phyloP scores from a whole-genome alignment of 2,888 invertebrate genomes.

The Phrixothrix hirtus region DNA sequence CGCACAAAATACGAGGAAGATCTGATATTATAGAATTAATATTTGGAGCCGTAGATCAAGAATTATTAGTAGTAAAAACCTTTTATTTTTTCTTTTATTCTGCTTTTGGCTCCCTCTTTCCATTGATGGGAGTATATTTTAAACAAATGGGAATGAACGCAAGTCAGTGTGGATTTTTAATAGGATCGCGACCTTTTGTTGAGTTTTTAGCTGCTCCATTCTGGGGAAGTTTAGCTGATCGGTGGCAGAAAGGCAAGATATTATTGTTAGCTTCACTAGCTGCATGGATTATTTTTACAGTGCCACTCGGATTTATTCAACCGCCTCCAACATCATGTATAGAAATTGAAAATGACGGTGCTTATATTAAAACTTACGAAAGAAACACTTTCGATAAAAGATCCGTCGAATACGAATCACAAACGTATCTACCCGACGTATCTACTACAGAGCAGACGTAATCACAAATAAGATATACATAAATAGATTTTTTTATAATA shows the following conservation, averaged over 20 bases:
- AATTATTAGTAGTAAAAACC: slow-evolving; percentile 91
- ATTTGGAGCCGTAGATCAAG: slow-evolving; percentile 83
- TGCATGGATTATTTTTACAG: slow-evolving; percentile 96
- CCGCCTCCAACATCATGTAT: slow-evolving; percentile 92
- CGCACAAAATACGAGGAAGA: slow-evolving; percentile 86
- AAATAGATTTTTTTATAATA: too few relatives aligned
- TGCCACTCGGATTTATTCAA: slow-evolving; percentile 93
- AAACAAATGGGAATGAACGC: slow-evolving; percentile 99
- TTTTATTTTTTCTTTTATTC: slow-evolving; percentile 99
- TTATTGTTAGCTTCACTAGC: slow-evolving; percentile 87
- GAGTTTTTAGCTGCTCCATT: slow-evolving; percentile 97
- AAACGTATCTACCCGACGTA: too few relatives aligned
- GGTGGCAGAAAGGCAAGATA: slow-evolving; percentile 82
- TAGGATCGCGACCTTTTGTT: slow-evolving; percentile 94
- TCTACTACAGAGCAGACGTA: too few relatives aligned
- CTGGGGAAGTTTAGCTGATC: slow-evolving; percentile 94
- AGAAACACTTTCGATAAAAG: slow-evolving; percentile 58
- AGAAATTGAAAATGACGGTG: slow-evolving; percentile 64
- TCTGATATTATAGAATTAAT: slow-evolving; percentile 82
- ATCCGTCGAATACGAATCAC: slow-evolving; percentile 15
- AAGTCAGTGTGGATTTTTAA: slow-evolving; percentile 89
- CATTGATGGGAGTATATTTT: slow-evolving; percentile 98
- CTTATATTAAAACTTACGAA: slow-evolving; percentile 66
- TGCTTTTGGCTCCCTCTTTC: slow-evolving; percentile 97
- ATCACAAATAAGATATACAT: too few relatives aligned